These are phyloP conservation scores for Melanotaenia maccullochi DNA, from an alignment of 2,797 vertebrate species.

Conservation along the genomic window DNA sequence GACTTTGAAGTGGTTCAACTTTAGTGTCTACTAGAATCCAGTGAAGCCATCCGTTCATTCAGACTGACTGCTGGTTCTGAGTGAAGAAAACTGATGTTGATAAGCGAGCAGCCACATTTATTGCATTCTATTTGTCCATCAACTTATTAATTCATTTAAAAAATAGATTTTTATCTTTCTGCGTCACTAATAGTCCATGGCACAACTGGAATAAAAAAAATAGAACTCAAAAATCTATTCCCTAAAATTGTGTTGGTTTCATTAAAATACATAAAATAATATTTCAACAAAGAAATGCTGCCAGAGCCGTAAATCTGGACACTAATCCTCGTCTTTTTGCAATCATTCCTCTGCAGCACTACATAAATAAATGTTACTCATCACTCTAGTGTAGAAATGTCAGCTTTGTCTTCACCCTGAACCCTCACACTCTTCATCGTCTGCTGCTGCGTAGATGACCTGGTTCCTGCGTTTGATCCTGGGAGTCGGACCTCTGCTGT, in stretches of 20 bases:
- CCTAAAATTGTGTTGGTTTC: slow-evolving; percentile 29
- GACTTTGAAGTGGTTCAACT: no score
- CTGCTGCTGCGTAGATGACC: slow-evolving; percentile 87
- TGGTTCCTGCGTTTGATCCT: slow-evolving; percentile 96
- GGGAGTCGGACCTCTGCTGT: slow-evolving; percentile 75
- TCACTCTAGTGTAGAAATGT: neutral
- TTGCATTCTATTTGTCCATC: no score
- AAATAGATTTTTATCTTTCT: slow-evolving; percentile 6
- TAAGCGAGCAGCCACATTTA: slow-evolving; percentile 15
- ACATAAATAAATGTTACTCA: slow-evolving; percentile 18
- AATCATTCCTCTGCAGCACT: slow-evolving; percentile 3
- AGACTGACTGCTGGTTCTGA: no score
- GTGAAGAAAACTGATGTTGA: slow-evolving; percentile 54
- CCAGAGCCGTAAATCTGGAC: no score
- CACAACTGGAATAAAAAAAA: slow-evolving; percentile 28
- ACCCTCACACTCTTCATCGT: slow-evolving; percentile 81
- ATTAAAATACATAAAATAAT: slow-evolving; percentile 60
- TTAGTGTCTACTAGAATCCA: no score
- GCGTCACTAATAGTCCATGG: slow-evolving; percentile 13
- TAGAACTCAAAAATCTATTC: slow-evolving; percentile 17
- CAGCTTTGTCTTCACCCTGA: slow-evolving; percentile 1
- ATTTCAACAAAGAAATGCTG: slow-evolving; percentile 4
- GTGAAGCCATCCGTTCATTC: no score
- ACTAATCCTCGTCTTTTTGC: neutral
- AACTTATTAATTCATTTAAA: neutral